Evolutionary conservation across 2,888 invertebrate genomes (phyloP).

Genomic region (Hypselothyrea guttata): DNA sequence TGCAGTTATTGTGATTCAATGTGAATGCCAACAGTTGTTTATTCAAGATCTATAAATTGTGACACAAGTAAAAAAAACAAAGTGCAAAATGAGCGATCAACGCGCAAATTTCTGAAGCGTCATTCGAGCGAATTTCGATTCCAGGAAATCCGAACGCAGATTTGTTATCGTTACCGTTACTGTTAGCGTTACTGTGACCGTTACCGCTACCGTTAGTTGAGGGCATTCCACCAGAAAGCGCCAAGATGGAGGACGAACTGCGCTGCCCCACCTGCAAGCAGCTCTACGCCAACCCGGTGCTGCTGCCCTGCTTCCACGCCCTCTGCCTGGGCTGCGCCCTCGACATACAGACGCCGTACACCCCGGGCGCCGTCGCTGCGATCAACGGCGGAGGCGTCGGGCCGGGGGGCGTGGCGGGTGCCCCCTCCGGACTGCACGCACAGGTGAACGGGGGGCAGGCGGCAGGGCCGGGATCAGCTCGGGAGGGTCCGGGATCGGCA

Average conservation of each 20-base stretch:
- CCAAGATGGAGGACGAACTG: conserved; percentile 97
- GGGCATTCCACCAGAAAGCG: too few species aligned
- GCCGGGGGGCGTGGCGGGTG: background rate
- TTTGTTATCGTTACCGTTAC: too few species aligned
- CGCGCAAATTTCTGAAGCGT: conserved; percentile 19
- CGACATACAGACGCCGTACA: conserved; percentile 88
- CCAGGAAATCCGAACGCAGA: background rate
- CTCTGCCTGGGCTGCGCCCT: conserved; percentile 96
- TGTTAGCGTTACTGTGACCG: too few species aligned
- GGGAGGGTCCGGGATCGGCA: conserved; percentile 47
- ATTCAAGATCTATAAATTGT: background rate
- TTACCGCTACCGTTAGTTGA: conserved; percentile 10
- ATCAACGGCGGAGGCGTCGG: conserved; percentile 61
- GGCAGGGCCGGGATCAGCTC: conserved; percentile 13
- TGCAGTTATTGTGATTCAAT: too few species aligned
- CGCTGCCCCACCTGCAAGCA: conserved; percentile 97
- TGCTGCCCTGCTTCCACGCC: conserved; percentile 96
- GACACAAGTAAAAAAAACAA: conserved; percentile 6
- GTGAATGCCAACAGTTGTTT: too few species aligned
- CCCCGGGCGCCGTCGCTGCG: conserved; percentile 82
- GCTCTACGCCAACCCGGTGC: conserved; percentile 95
- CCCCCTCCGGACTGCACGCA: conserved; percentile 28
- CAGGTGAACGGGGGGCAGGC: conserved; percentile 27
- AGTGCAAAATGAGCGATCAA: conserved; percentile 38
- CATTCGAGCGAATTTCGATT: background rate